Conservation (phyloP, 2,888 invertebrate genomes). For the Drosophila anomalipes region DNA sequence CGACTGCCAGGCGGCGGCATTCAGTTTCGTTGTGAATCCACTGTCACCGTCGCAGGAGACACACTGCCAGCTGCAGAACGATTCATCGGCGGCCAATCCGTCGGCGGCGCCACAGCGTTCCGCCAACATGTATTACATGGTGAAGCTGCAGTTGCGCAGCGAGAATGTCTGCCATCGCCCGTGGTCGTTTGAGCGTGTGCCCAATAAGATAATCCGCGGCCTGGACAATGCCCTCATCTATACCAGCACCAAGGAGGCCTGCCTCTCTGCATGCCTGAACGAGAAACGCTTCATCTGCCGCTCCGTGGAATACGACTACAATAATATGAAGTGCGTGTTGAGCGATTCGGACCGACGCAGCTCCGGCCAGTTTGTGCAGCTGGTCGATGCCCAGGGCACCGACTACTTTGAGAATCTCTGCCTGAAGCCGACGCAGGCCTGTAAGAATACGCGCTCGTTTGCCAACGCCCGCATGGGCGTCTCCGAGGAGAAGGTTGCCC, state of each 20-base stretch:
- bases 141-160: slow-evolving; percentile 93
- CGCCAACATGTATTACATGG: slow-evolving; percentile 97
- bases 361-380: slow-evolving; percentile 94
- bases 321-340: slow-evolving; percentile 95
- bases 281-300: slow-evolving; percentile 97
- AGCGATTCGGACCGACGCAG: slow-evolving; percentile 96
- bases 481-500: slow-evolving; percentile 95
- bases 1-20: slow-evolving; percentile 96
- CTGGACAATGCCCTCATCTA: slow-evolving; percentile 96
- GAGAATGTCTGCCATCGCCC: slow-evolving; percentile 96
- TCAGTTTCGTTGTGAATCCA: slow-evolving; percentile 97
- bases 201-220: slow-evolving; percentile 95
- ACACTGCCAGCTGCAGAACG: slow-evolving; percentile 95
- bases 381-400: slow-evolving; percentile 92
- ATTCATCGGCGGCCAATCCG: slow-evolving; percentile 95
- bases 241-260: slow-evolving; percentile 97
- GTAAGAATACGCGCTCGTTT: slow-evolving; percentile 93
- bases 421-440: slow-evolving; percentile 94
- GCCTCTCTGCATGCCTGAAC: slow-evolving; percentile 95
- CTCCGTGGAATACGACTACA: slow-evolving; percentile 97
- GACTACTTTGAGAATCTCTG: slow-evolving; percentile 97
- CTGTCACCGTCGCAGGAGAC: slow-evolving; percentile 96
- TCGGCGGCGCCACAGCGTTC: slow-evolving; percentile 93
- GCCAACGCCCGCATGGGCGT: slow-evolving; percentile 94
- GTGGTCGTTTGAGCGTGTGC: slow-evolving; percentile 97